Percentiles rank a stretch among this genome's conserved stretches.
phyloP scores from a whole-genome alignment of 2,888 invertebrate species.

The Baccha elongata region DNA sequence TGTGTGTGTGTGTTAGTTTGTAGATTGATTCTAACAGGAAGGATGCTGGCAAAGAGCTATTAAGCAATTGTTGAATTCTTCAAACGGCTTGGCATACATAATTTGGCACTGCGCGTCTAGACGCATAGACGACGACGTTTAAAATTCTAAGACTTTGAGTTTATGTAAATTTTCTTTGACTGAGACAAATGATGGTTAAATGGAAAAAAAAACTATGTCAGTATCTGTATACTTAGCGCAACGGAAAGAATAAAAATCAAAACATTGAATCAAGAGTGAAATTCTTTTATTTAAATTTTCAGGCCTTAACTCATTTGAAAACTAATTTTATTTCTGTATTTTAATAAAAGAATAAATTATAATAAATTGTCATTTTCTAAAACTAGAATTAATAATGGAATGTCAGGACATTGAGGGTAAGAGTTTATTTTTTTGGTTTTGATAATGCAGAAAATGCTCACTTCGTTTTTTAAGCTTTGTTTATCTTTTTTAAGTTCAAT shows the following conservation, averaged over 20 bases:
- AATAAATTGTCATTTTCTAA: too few species aligned
- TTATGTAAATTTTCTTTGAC: slow-evolving; percentile 42
- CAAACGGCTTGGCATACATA: slow-evolving; percentile 26
- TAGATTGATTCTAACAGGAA: slow-evolving; percentile 69
- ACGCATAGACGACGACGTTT: slow-evolving; percentile 38
- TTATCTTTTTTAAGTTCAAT: too few species aligned
- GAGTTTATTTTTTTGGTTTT: too few species aligned
- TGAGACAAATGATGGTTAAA: neutral
- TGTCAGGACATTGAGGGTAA: too few species aligned
- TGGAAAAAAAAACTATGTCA: slow-evolving; percentile 10
- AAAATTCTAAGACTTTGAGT: slow-evolving; percentile 8
- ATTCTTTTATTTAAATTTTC: neutral
- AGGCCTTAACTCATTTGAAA: too few species aligned
- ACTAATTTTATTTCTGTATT: too few species aligned
- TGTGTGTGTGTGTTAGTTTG: slow-evolving; percentile 28
- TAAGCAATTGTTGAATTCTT: slow-evolving; percentile 62
- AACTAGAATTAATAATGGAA: too few species aligned
- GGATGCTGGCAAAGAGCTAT: slow-evolving; percentile 57
- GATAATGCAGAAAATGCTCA: too few species aligned
- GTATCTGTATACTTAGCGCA: too few species aligned
- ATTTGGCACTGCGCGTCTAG: slow-evolving; percentile 42
- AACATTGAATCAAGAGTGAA: neutral
- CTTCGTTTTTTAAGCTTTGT: too few species aligned
- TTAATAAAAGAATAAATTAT: too few species aligned
- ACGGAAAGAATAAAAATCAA: neutral